These are phyloP conservation scores for Apotomis turbidana DNA, from an alignment of 2,888 invertebrate species.

Conservation along the genomic window DNA sequence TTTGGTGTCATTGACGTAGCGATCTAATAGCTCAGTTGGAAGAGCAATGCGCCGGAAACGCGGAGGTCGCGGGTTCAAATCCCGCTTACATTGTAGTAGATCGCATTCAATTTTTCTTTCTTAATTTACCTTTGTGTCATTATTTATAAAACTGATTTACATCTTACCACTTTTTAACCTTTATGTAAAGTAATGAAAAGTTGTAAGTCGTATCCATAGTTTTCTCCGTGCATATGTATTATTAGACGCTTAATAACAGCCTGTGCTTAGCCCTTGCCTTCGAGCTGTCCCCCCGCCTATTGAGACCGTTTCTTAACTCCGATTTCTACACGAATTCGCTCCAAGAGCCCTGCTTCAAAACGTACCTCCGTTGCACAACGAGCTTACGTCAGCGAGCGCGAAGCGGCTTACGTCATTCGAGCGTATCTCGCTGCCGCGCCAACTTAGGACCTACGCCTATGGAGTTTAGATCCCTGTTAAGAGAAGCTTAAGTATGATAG, in stretches of 20 bases:
- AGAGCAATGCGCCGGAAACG: too few relatives aligned
- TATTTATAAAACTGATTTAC: too few relatives aligned
- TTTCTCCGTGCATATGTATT: neutral
- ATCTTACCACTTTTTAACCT: too few relatives aligned
- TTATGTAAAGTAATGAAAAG: neutral
- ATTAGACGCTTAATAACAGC: slow-evolving; percentile 1
- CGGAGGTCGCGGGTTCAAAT: too few relatives aligned
- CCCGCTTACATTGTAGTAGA: too few relatives aligned
- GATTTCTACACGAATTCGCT: slow-evolving; percentile 80
- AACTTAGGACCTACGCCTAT: slow-evolving; percentile 67
- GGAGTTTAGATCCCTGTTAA: slow-evolving; percentile 61
- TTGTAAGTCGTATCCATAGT: neutral
- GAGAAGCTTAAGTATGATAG: slow-evolving; percentile 70
- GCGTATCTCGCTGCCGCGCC: slow-evolving; percentile 64
- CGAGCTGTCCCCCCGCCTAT: slow-evolving; percentile 69
- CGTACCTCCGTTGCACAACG: slow-evolving; percentile 82
- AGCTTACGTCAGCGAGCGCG: slow-evolving; percentile 83
- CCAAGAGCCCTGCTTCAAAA: slow-evolving; percentile 78
- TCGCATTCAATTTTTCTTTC: too few relatives aligned
- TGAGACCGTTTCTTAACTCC: slow-evolving; percentile 75
- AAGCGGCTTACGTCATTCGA: slow-evolving; percentile 81
- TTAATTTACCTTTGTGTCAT: too few relatives aligned
- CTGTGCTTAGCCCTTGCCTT: slow-evolving; percentile 51
- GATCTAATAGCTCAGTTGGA: too few relatives aligned
- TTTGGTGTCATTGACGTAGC: too few relatives aligned